A percentile compares a stretch with the other conserved stretches of the same genome.
These are phyloP conservation scores for Tyrophagus putrescentiae DNA, from an alignment of 1,140 invertebrate species.

Conservation along the genomic window DNA sequence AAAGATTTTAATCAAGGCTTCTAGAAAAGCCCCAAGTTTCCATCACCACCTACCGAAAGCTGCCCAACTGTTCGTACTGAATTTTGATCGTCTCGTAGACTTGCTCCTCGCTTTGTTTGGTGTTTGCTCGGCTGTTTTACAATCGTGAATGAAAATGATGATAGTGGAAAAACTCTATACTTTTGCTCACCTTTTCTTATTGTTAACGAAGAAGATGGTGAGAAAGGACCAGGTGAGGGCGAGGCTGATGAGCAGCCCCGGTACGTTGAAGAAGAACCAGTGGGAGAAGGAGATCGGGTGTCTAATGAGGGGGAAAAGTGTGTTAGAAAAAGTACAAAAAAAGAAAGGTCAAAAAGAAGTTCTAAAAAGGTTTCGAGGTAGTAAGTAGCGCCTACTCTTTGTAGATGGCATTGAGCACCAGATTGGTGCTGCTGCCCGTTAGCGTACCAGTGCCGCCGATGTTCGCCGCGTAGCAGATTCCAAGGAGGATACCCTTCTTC, in stretches of 20 bases:
- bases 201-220: constrained; percentile 53
- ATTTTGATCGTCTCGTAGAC: constrained; percentile 20
- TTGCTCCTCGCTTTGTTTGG: constrained; percentile 21
- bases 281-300: constrained; percentile 49
- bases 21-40: not conserved
- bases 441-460: constrained; percentile 69
- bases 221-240: constrained; percentile 50
- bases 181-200: not conserved
- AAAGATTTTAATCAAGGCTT: constrained; percentile 7
- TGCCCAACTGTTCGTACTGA: constrained; percentile 25
- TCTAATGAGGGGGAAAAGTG: too few species aligned
- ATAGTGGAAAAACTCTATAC: not conserved
- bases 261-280: constrained; percentile 52
- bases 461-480: constrained; percentile 60
- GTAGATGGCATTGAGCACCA: constrained; percentile 61
- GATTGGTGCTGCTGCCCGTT: constrained; percentile 73
- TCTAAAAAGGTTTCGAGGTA: not conserved
- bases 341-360: not conserved
- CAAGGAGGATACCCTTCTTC: constrained; percentile 39
- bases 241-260: constrained; percentile 54
- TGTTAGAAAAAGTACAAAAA: constrained; percentile 22
- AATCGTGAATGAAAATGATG: constrained; percentile 7
- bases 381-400: constrained; percentile 38
- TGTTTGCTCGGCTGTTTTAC: constrained; percentile 3
- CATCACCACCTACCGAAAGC: constrained; percentile 22